Evolutionary conservation across 23 tunicate species (phyloP), one percentile per base, ranked within the genome.

Genomic region (Trididemnum clinides): DNA sequence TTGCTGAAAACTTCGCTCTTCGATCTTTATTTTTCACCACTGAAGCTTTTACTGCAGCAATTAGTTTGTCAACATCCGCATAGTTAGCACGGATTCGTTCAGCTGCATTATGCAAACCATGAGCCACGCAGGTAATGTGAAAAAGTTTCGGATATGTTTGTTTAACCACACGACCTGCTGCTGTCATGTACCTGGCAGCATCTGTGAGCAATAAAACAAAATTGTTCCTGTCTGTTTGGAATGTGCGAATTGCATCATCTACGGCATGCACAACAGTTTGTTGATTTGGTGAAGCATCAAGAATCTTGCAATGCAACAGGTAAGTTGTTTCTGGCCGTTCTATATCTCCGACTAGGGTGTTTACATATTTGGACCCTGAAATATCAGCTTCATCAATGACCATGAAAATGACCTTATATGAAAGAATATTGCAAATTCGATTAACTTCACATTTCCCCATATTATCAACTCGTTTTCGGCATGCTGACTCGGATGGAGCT

Each of bases 1-100:
- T 78, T 78, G 83, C 66, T 78, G 83, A 50, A 78, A 78, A 78
- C 83, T 51, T 78, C 51, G 37, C 83, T 78, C 66, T 51, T 78
- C 66, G 83, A 50, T 78, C 83, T 78, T 78, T 78, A 51, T 51
- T 78, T 78, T 78, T 78, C 83, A 78, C 66, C 83, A 78, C 66
- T 78, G 83, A 51, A 78, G 83, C 83, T 78, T 78, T 78, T 51
- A 78, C 83, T 78, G 83, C 65, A 51, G 83, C 83, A 78, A 78
- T 78, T 51, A 78, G 66, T n/a, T 51, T 78, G 83, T 78, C 66
- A 78, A 78, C 83, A 78, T 78, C 83, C 66, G 51, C 83, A 51
- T 78, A 78, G 66, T 26, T 50, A 78, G 64, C 38, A 29, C 83
- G 83, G 83, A 78, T 78, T 78, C 83, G 83, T 78, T 78, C 66